Evolutionary conservation across 2,888 invertebrate species (phyloP).

Genomic region (Apamea epomidion): DNA sequence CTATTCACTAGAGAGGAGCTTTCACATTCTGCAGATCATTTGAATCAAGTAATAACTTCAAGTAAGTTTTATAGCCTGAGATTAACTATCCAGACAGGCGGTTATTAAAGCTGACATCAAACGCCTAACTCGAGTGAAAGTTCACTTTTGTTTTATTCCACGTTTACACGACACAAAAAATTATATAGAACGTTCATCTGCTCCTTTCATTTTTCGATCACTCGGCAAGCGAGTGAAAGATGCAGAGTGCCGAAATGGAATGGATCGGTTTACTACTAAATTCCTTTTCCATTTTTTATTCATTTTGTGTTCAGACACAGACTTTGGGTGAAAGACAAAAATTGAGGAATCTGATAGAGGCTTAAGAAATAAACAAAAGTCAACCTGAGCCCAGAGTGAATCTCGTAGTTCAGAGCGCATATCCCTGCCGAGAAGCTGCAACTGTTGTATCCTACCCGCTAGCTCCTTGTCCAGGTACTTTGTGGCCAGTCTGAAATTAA

Average conservation of each 20-base stretch:
- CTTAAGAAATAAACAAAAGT: neutral
- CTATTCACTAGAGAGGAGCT: neutral
- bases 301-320: neutral
- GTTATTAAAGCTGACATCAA: neutral
- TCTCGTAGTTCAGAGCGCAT: conserved; percentile 95
- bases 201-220: neutral
- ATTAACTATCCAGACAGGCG: neutral
- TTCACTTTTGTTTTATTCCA: neutral
- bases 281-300: neutral
- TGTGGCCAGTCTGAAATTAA: conserved; percentile 92
- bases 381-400: conserved; percentile 93
- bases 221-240: neutral
- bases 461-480: conserved; percentile 96
- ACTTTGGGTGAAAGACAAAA: neutral
- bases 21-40: neutral
- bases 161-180: neutral
- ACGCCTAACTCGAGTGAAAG: neutral
- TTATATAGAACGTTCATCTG: neutral
- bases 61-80: neutral
- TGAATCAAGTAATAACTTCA: neutral
- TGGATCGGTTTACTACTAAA: neutral
- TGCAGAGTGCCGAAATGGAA: neutral
- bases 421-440: conserved; percentile 95
- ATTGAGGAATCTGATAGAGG: neutral
- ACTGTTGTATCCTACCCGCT: conserved; percentile 95